Evolutionary conservation across 2,888 invertebrate genomes (phyloP), one percentile per base, ranked within the genome.

Genomic region (Poecilus cupreus): DNA sequence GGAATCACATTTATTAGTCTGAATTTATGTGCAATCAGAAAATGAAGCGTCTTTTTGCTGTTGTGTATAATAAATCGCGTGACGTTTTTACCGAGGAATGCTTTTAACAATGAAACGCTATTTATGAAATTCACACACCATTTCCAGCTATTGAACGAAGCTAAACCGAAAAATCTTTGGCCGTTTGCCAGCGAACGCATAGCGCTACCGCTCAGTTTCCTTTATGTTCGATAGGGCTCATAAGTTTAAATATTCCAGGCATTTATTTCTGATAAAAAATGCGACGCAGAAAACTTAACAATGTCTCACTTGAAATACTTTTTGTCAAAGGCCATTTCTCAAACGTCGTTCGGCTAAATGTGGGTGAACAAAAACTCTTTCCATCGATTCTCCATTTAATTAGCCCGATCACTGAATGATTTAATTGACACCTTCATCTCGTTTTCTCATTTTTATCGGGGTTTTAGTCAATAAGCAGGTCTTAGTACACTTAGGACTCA

Each of bases 111-210:
- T 80, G 80, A 80, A 80, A 80, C 80, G 72, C 80, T 80, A 80
- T 80, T 80, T 80, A 80, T 80, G 80, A 80, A 80, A 80, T 80
- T 80, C 80, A 80, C 80, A 80, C 80, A 80, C 80, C 80, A 80
- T 80, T 80, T 80, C 80, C 80, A 80, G 80, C 80, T 80, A 80
- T 80, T 72, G 80, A 80, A 80, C 80, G 80, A 72, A 80, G 80
- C 54, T 72, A 80, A 80, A 80, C 80, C 80, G 80, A 80, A 80
- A 80, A 72, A 72, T 80, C 54, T 80, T 80, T 80, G 80, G 80
- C 51, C 24, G 39, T 18, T 70, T 26, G 80, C 80, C 39, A 70
- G 54, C 70, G 22, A 26, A 39, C 79, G 32, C 54, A 72, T 70
- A 46, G 79, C 68, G 18, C 70, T 49, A 20, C 16, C 22, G 54